A percentile compares a stretch with the other conserved stretches of the same genome.
phyloP scores from a whole-genome alignment of 53 echinoderm and acorn worm genomes.

The Zoroaster sp. region DNA sequence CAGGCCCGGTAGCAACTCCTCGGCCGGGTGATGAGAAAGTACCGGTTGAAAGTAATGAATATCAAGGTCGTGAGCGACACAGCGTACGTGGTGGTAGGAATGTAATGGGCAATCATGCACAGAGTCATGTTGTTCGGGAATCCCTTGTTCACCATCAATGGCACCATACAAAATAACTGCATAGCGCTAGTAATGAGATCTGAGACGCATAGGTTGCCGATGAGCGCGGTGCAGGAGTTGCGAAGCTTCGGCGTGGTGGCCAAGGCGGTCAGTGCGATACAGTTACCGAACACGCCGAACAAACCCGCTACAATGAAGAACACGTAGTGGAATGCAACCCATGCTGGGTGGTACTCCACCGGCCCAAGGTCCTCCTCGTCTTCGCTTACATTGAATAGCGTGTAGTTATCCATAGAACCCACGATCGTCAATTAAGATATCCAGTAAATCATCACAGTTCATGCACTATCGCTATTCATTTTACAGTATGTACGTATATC shows the following conservation, averaged over 20 bases:
- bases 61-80: slow-evolving; percentile 64
- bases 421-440: too few relatives aligned
- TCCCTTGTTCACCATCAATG: neutral
- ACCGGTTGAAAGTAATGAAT: slow-evolving; percentile 68
- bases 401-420: neutral
- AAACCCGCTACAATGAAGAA: slow-evolving; percentile 35
- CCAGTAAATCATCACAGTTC: too few relatives aligned
- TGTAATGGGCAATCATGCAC: neutral
- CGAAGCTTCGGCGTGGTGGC: slow-evolving; percentile 49
- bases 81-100: neutral
- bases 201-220: slow-evolving; percentile 50
- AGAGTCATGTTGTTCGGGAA: slow-evolving; percentile 16
- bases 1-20: slow-evolving; percentile 34
- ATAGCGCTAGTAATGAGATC: neutral
- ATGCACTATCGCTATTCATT: too few relatives aligned
- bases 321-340: slow-evolving; percentile 14
- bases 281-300: slow-evolving; percentile 53
- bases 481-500: too few relatives aligned
- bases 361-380: neutral
- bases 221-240: slow-evolving; percentile 50
- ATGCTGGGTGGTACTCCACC: neutral
- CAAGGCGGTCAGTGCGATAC: slow-evolving; percentile 33
- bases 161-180: neutral
- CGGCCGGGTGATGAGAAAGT: slow-evolving; percentile 64
- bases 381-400: neutral